phyloP scores from a whole-genome alignment of 1,140 invertebrate species.

The Semibalanus balanoides region DNA sequence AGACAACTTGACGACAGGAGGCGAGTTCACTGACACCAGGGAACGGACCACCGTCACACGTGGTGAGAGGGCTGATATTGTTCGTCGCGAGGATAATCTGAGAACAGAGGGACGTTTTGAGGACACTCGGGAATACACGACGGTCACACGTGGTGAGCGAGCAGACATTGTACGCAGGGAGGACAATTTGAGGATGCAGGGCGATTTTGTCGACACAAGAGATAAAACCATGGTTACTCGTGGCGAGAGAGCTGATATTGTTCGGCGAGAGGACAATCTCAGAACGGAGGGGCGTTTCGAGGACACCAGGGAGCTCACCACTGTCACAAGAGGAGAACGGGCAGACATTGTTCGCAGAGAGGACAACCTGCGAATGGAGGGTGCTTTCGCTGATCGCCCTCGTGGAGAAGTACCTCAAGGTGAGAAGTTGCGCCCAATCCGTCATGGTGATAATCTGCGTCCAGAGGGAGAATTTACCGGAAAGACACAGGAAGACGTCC shows the following conservation, averaged over 20 bases:
- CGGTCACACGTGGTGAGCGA: constrained; percentile 25
- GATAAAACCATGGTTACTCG: constrained; percentile 6
- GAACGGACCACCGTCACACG: constrained; percentile 20
- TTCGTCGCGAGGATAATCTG: constrained; percentile 37
- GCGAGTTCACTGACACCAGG: constrained; percentile 26
- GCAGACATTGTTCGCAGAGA: constrained; percentile 27
- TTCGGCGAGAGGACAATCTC: constrained; percentile 12
- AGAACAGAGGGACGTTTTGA: constrained; percentile 39
- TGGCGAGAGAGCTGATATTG: constrained; percentile 9
- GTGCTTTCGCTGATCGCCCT: constrained; percentile 21
- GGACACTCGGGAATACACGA: constrained; percentile 6
- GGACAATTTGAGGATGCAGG: constrained; percentile 43
- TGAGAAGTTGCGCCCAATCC: not conserved
- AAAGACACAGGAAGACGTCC: not conserved
- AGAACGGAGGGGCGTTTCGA: not conserved
- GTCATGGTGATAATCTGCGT: constrained; percentile 4
- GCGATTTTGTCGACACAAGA: constrained; percentile 29
- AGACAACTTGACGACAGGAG: constrained; percentile 41
- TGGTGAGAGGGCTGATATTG: constrained; percentile 27
- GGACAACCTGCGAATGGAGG: constrained; percentile 44
- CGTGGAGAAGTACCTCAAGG: not conserved
- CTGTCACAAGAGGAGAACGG: constrained; percentile 11
- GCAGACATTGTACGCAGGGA: constrained; percentile 18
- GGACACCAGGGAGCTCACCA: not conserved
- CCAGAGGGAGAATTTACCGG: constrained; percentile 7